Evolutionary conservation across 2,888 invertebrate species (phyloP).

Genomic region (Erebia epiphron): DNA sequence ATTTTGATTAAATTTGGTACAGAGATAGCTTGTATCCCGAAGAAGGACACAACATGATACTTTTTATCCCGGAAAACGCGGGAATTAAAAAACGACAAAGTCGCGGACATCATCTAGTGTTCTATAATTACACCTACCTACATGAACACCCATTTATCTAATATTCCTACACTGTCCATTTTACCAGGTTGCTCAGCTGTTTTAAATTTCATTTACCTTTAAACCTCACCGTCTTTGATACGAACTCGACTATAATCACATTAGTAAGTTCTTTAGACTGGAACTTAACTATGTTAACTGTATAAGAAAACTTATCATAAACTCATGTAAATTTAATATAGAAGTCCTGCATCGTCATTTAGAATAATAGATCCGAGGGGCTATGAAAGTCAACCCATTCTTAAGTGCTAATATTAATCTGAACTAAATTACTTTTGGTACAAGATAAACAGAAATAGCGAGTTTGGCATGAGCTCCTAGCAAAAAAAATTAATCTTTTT

Average conservation of each 20-base stretch:
- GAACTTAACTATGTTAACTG: neutral
- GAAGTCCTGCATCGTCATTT: conserved; percentile 29
- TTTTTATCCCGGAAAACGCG: no score
- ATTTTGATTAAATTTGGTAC: no score
- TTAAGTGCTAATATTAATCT: conserved; percentile 45
- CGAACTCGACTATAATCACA: neutral
- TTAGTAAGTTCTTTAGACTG: neutral
- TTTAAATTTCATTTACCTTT: neutral
- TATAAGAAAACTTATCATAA: neutral
- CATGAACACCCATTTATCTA: no score
- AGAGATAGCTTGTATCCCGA: no score
- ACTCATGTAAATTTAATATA: neutral
- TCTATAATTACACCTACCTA: no score
- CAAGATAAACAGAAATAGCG: conserved; percentile 28
- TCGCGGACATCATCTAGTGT: no score
- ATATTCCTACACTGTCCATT: no score
- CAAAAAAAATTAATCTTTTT: no score
- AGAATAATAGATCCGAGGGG: conserved; percentile 39
- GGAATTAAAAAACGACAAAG: no score
- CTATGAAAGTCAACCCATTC: conserved; percentile 39
- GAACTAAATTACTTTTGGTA: conserved; percentile 37
- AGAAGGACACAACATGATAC: no score
- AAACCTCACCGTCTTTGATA: neutral
- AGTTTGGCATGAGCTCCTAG: neutral
- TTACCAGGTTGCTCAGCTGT: no score